Evolutionary conservation across 1,140 invertebrate genomes (phyloP).

Genomic region (Tenebrio molitor): DNA sequence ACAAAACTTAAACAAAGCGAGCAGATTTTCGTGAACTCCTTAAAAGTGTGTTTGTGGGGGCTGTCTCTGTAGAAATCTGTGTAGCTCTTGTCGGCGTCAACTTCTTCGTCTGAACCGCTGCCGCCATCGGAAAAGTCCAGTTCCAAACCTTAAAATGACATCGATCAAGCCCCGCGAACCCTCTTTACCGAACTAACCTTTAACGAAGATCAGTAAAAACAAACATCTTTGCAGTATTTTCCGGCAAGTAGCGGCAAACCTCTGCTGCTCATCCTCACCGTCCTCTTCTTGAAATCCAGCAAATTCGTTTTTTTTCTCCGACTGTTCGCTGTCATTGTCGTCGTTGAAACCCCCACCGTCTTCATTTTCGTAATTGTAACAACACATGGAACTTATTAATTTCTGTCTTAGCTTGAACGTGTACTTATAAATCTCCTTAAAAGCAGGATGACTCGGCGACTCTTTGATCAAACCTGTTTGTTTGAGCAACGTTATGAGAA

Average conservation of each 20-base stretch:
- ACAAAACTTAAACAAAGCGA: constrained; percentile 59
- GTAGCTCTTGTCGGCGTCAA: constrained; percentile 61
- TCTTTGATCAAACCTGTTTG: constrained; percentile 67
- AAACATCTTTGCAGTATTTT: constrained; percentile 59
- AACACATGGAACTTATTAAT: constrained; percentile 57
- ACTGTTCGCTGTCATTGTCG: constrained; percentile 51
- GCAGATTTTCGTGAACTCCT: constrained; percentile 54
- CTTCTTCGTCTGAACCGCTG: constrained; percentile 61
- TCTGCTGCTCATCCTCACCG: constrained; percentile 33
- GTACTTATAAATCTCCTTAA: constrained; percentile 60
- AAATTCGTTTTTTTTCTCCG: neutral
- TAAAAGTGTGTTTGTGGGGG: constrained; percentile 41
- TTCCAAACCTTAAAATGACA: constrained; percentile 47
- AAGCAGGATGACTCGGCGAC: constrained; percentile 45
- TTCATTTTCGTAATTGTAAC: constrained; percentile 50
- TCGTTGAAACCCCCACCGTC: constrained; percentile 38
- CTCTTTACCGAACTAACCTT: constrained; percentile 53
- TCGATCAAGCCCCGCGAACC: neutral
- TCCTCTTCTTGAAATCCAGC: neutral
- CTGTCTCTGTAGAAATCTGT: constrained; percentile 60
- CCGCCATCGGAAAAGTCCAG: constrained; percentile 46
- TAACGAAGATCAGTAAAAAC: constrained; percentile 62
- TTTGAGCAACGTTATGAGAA: constrained; percentile 71
- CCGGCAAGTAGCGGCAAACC: constrained; percentile 54
- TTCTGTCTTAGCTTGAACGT: constrained; percentile 55